A percentile compares a stretch with the other conserved stretches of the same genome.
phyloP scores from a whole-genome alignment of 1,140 invertebrate species.

The Nymphalis io region DNA sequence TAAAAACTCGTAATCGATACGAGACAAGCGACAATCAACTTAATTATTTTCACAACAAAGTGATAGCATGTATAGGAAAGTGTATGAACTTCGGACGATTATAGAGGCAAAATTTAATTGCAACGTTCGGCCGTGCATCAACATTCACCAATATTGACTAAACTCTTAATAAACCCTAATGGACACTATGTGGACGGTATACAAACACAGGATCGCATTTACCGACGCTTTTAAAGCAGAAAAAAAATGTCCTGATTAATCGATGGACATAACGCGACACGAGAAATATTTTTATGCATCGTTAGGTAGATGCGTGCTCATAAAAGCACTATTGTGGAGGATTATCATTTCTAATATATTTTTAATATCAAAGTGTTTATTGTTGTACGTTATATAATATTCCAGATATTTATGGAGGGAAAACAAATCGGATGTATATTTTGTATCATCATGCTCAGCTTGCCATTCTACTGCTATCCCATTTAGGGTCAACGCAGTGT shows the following conservation, averaged over 20 bases:
- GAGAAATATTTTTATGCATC: constrained; percentile 77
- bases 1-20: constrained; percentile 11
- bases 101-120: constrained; percentile 62
- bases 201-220: constrained; percentile 52
- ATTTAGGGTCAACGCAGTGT: too few relatives aligned
- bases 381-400: constrained; percentile 20
- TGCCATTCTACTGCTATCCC: too few relatives aligned
- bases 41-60: constrained; percentile 47
- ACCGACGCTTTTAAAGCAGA: constrained; percentile 59
- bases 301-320: constrained; percentile 56
- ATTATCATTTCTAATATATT: constrained; percentile 29
- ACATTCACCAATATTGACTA: constrained; percentile 62
- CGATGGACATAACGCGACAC: constrained; percentile 64
- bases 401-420: neutral
- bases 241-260: constrained; percentile 72
- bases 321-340: constrained; percentile 35
- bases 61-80: constrained; percentile 38
- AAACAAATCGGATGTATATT: too few relatives aligned
- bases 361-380: constrained; percentile 11
- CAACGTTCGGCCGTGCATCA: constrained; percentile 46
- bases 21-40: constrained; percentile 40
- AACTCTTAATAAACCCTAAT: constrained; percentile 74
- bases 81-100: constrained; percentile 43
- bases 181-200: constrained; percentile 49
- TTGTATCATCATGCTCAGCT: too few relatives aligned